These are phyloP conservation scores for Graptemys geographica DNA, from an alignment of 2,797 vertebrate genomes.

Conservation along the genomic window DNA sequence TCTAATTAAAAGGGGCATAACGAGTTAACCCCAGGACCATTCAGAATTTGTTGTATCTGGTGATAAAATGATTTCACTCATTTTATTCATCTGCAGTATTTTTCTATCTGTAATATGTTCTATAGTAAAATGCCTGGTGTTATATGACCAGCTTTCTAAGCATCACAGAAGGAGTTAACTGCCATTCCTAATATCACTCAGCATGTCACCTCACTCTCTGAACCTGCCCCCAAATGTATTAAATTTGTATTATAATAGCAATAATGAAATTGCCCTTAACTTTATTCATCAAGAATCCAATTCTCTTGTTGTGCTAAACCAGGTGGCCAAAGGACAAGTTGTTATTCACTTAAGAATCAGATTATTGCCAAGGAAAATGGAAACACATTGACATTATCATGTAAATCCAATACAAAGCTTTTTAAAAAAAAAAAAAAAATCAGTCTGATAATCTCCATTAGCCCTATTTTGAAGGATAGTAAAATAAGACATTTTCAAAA, in stretches of 20 bases:
- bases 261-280: background rate
- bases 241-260: background rate
- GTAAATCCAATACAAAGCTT: background rate
- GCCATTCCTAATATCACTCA: background rate
- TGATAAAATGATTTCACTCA: background rate
- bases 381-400: background rate
- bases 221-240: background rate
- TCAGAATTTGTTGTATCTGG: background rate
- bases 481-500: background rate
- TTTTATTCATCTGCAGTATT: background rate
- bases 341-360: constrained; percentile 3
- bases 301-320: background rate
- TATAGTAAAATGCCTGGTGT: background rate
- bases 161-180: background rate
- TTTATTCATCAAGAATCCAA: constrained; percentile 13
- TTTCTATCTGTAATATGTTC: background rate
- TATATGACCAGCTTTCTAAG: background rate
- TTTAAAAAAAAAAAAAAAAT: background rate
- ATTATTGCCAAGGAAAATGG: background rate
- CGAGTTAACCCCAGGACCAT: background rate
- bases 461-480: background rate
- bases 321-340: constrained; percentile 13
- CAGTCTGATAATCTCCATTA: background rate
- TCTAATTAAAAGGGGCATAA: background rate
- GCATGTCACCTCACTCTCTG: background rate